phyloP scores from a whole-genome alignment of 2,797 vertebrate genomes.

The Poeciliopsis turneri region DNA sequence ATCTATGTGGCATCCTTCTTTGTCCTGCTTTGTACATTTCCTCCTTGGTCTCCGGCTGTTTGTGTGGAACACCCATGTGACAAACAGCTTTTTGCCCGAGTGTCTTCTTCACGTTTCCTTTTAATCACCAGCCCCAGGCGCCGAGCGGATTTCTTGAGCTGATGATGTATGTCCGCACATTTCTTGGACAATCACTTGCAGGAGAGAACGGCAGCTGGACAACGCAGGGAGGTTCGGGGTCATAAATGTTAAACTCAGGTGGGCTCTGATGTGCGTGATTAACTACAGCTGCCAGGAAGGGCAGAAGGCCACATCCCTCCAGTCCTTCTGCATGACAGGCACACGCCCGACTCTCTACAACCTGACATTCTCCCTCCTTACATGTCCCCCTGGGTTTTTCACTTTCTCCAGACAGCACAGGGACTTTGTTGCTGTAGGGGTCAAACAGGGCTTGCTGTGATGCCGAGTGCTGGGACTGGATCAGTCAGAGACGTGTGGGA shows the following conservation, averaged over 20 bases:
- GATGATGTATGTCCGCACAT: constrained; percentile 20
- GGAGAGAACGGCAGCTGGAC: constrained; percentile 27
- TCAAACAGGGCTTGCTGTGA: constrained; percentile 40
- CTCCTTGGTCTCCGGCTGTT: constrained; percentile 11
- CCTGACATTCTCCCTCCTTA: constrained; percentile 36
- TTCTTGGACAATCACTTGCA: constrained; percentile 7
- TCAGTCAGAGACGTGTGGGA: constrained; percentile 28
- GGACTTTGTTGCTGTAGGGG: constrained; percentile 43
- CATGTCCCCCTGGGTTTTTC: constrained; percentile 40
- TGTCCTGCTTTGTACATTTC: constrained; percentile 10
- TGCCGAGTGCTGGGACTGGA: constrained; percentile 18
- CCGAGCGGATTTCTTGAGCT: neutral
- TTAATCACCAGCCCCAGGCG: constrained; percentile 12
- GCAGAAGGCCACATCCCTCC: constrained; percentile 51
- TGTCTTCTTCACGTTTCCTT: constrained; percentile 20
- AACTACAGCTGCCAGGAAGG: constrained; percentile 66
- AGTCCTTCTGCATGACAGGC: constrained; percentile 56
- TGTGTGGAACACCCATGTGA: neutral
- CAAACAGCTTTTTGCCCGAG: constrained; percentile 9
- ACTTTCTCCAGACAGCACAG: constrained; percentile 54
- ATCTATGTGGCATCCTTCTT: neutral
- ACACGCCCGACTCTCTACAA: constrained; percentile 39
- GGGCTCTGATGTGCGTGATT: constrained; percentile 63
- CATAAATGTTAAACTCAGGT: constrained; percentile 63
- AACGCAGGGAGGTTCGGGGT: constrained; percentile 38